phyloP scores from a whole-genome alignment of 2,888 invertebrate species.

The Diachrysia chrysitis region DNA sequence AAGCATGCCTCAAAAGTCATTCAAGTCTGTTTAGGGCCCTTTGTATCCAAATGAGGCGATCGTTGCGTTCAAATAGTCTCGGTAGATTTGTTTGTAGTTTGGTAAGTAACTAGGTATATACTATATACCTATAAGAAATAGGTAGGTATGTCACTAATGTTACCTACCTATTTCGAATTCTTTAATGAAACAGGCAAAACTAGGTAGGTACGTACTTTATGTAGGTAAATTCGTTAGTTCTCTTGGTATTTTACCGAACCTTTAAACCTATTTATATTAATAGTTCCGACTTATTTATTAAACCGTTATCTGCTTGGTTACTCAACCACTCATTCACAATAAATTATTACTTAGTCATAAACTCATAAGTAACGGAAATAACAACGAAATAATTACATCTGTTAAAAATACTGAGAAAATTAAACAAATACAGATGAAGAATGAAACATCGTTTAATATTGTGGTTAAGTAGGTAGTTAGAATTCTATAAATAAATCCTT shows the following conservation, averaged over 20 bases:
- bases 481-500: conserved; percentile 53
- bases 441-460: conserved; percentile 44
- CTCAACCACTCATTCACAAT: background rate
- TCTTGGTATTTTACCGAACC: background rate
- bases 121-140: too few relatives aligned
- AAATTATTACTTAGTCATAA: conserved; percentile 10
- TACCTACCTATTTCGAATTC: background rate
- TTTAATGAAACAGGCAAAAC: background rate
- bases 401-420: conserved; percentile 37
- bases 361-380: conserved; percentile 9
- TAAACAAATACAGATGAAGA: conserved; percentile 31
- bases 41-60: too few relatives aligned
- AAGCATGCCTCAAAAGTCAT: too few relatives aligned
- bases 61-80: too few relatives aligned
- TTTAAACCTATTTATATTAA: background rate
- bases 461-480: conserved; percentile 30
- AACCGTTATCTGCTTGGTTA: conserved; percentile 1
- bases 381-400: conserved; percentile 17
- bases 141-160: too few relatives aligned
- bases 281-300: background rate
- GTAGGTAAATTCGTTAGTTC: conserved; percentile 1
- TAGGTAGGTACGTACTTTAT: background rate
- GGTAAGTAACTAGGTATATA: too few relatives aligned
- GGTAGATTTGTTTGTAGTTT: background rate
- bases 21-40: too few relatives aligned